Percentiles rank a stretch among this genome's conserved stretches.
phyloP scores from a whole-genome alignment of 2,797 vertebrate genomes.

The Pyrocephalus nanus region DNA sequence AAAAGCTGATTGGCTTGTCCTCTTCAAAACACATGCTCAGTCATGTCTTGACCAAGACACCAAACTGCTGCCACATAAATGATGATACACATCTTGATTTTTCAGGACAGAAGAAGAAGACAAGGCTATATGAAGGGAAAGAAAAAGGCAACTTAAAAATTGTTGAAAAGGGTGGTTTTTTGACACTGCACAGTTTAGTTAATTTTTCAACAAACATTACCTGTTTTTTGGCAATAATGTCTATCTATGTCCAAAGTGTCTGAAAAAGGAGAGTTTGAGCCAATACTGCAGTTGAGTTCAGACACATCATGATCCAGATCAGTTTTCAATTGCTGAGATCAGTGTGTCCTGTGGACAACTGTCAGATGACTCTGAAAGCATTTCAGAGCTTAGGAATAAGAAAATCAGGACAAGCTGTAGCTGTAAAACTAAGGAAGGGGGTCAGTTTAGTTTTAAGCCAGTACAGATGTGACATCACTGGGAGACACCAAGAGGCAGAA shows the following conservation, averaged over 20 bases:
- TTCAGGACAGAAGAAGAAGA: background rate
- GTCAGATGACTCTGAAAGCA: background rate
- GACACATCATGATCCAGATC: background rate
- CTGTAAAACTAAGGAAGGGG: background rate
- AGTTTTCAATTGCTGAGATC: background rate
- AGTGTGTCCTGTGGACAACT: background rate
- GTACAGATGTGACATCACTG: background rate
- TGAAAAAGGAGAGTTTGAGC: background rate
- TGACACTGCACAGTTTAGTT: background rate
- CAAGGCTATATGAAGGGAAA: background rate
- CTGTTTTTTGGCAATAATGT: background rate
- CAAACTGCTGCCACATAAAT: background rate
- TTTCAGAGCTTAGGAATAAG: background rate
- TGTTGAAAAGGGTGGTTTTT: background rate
- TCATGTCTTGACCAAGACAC: background rate
- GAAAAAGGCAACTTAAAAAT: background rate
- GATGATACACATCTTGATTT: background rate
- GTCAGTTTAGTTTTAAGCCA: background rate
- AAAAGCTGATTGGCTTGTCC: background rate
- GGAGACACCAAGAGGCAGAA: background rate
- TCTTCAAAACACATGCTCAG: background rate
- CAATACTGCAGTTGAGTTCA: background rate
- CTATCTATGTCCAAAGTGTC: background rate
- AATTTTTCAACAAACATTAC: background rate
- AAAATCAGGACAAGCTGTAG: background rate